A percentile compares a stretch with the other conserved stretches of the same genome.
phyloP scores from a whole-genome alignment of 2,113 vertebrate genomes.

The Phaethon lepturus region DNA sequence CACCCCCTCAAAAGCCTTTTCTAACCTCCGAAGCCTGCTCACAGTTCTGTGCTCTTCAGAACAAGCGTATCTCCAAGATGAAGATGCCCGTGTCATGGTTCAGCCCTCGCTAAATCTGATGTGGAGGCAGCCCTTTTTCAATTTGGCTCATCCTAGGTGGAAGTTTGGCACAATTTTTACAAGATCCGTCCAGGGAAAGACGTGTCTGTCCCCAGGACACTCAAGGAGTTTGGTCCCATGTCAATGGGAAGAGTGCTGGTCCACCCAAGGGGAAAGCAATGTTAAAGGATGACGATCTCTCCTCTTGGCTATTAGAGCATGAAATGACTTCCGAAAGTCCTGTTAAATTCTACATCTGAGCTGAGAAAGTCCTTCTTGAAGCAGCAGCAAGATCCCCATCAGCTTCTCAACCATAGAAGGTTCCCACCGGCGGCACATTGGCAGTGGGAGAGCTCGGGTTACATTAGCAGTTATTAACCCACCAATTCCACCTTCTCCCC shows the following conservation, averaged over 20 bases:
- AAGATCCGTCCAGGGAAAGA: background rate
- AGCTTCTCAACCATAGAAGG: background rate
- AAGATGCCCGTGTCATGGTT: accelerated
- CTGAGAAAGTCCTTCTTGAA: background rate
- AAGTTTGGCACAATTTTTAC: background rate
- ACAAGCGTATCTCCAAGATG: background rate
- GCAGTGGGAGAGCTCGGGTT: background rate
- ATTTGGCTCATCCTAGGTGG: background rate
- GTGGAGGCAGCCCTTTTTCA: background rate
- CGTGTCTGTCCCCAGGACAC: accelerated
- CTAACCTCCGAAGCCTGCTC: background rate
- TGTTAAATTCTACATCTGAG: background rate
- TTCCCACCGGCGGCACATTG: accelerated
- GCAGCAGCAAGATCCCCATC: background rate
- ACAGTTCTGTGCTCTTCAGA: background rate
- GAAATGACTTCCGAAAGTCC: background rate
- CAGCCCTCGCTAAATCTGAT: background rate
- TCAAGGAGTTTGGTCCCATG: background rate
- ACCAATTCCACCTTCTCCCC: background rate
- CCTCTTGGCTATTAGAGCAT: background rate
- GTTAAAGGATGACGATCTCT: background rate
- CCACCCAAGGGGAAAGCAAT: background rate
- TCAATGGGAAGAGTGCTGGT: background rate
- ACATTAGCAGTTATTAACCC: background rate
- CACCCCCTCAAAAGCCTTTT: background rate